Evolutionary conservation across 2,113 vertebrate genomes (phyloP).

Genomic region (Tyrannus savana): DNA sequence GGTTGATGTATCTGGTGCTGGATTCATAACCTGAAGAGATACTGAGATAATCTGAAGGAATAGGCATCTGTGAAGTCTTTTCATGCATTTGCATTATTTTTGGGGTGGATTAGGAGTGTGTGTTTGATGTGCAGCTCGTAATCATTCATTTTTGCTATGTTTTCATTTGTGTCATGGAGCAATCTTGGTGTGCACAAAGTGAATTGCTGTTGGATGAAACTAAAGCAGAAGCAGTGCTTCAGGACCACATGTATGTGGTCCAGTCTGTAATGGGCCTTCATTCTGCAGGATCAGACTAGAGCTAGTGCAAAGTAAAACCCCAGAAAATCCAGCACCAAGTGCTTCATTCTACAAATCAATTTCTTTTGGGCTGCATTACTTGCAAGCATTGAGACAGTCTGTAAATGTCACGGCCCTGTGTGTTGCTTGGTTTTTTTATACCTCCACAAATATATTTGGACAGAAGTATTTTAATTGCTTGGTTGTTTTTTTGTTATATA

Average conservation of each 20-base stretch:
- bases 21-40: not conserved
- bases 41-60: not conserved
- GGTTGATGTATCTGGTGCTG: not conserved
- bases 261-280: not conserved
- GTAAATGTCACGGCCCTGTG: not conserved
- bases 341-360: not conserved
- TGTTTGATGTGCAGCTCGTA: not conserved
- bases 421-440: not conserved
- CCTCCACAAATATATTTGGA: not conserved
- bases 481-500: not conserved
- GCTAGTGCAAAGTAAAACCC: not conserved
- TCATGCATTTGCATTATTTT: not conserved
- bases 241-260: not conserved
- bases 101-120: not conserved
- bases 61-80: not conserved
- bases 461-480: not conserved
- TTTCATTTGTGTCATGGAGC: not conserved
- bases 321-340: not conserved
- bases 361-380: not conserved
- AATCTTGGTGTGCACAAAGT: not conserved
- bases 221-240: not conserved
- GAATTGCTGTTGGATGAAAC: not conserved
- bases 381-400: not conserved
- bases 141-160: not conserved
- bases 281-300: not conserved